Conservation (phyloP, 2,797 vertebrate genomes). For the Pantherophis vulpinus region DNA sequence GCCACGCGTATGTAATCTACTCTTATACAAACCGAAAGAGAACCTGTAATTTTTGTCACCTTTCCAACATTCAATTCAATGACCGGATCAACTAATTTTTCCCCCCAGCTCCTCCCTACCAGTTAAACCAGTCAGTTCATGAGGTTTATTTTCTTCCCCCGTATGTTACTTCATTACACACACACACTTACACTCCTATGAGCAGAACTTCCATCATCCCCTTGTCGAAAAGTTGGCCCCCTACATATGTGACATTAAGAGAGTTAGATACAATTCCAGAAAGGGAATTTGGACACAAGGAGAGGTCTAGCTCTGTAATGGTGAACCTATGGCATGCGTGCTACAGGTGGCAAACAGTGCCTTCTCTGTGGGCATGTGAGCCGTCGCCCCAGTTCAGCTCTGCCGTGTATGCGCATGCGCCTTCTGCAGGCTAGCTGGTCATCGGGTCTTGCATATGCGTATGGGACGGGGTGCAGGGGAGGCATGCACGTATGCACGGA, state of each 20-base stretch:
- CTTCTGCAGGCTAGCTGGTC: no score
- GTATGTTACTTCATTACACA: background rate
- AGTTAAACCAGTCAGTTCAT: background rate
- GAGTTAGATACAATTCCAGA: background rate
- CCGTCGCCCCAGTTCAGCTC: no score
- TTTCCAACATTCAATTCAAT: background rate
- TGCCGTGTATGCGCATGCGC: no score
- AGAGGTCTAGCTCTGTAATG: background rate
- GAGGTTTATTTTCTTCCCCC: background rate
- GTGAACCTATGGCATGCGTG: no score
- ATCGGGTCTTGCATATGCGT: accelerated
- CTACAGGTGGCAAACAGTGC: no score
- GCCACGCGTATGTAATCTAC: background rate
- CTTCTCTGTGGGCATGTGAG: no score
- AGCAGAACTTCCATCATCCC: background rate
- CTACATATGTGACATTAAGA: background rate
- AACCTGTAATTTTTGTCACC: background rate
- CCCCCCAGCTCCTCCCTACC: background rate
- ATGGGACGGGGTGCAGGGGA: no score
- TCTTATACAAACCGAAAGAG: background rate
- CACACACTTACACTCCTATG: background rate
- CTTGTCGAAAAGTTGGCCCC: background rate
- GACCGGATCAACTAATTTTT: background rate
- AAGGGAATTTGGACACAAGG: background rate
- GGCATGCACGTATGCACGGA: no score